A percentile compares a stretch with the other conserved stretches of the same genome.
Conservation (phyloP, 2,113 vertebrate species). For the Anolis carolinensis region DNA sequence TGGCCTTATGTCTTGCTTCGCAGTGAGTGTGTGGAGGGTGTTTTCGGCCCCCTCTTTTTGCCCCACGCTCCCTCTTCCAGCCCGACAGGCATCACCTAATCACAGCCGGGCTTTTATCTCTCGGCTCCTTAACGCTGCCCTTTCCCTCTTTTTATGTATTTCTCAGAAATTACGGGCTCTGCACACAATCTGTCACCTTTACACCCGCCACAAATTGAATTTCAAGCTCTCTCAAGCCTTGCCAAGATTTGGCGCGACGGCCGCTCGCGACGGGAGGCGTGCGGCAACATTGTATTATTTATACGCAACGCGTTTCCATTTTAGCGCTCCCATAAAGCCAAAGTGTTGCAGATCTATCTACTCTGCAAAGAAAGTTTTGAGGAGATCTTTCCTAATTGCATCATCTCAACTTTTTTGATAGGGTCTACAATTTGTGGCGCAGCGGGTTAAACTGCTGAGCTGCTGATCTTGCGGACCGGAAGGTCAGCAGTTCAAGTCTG, state of each 20-base stretch:
- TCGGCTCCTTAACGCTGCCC: not conserved
- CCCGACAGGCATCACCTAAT: conserved; percentile 40
- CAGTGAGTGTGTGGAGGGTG: conserved; percentile 26
- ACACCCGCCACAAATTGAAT: conserved; percentile 49
- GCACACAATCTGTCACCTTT: conserved; percentile 53
- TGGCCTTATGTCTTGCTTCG: conserved; percentile 23
- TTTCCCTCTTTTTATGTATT: conserved; percentile 42
- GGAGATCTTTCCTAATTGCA: too few species aligned
- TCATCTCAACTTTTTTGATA: not conserved
- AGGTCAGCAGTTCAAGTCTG: too few species aligned
- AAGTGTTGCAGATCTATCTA: not conserved
- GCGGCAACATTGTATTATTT: not conserved
- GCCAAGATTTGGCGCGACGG: not conserved
- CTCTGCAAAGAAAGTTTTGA: not conserved
- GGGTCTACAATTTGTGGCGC: too few species aligned
- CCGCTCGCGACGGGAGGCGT: not conserved
- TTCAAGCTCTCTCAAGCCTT: conserved; percentile 41
- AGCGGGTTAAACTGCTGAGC: too few species aligned
- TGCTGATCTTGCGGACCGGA: too few species aligned
- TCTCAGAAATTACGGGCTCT: conserved; percentile 48
- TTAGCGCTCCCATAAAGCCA: not conserved
- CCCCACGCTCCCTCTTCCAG: not conserved
- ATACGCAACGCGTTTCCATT: not conserved
- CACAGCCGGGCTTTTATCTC: conserved; percentile 42
- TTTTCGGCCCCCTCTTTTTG: conserved; percentile 14